Percentiles rank a stretch among this genome's conserved stretches.
phyloP scores from a whole-genome alignment of 2,113 vertebrate species.

The Agapornis roseicollis region DNA sequence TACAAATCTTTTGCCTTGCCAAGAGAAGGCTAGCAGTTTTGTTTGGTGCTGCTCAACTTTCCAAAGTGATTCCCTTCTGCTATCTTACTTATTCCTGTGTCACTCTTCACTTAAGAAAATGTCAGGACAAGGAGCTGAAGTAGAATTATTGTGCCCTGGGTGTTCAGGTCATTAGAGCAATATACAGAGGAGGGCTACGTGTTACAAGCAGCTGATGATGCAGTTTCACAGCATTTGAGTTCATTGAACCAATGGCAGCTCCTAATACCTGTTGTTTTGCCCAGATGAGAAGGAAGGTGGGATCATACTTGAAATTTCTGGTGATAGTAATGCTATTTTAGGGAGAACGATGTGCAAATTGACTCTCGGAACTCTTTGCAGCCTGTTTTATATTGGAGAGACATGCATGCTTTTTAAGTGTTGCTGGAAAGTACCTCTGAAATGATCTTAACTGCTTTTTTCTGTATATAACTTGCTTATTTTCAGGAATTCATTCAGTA shows the following conservation, averaged over 20 bases:
- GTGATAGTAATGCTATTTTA: not conserved
- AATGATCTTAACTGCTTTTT: conserved; percentile 37
- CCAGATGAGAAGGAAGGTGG: not conserved
- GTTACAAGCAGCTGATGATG: not conserved
- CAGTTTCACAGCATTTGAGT: not conserved
- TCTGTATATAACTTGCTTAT: conserved; percentile 45
- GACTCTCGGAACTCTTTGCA: not conserved
- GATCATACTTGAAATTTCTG: not conserved
- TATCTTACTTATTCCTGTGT: not conserved
- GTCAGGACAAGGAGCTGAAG: not conserved
- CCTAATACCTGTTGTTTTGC: not conserved
- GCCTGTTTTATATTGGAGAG: not conserved
- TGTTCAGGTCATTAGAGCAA: not conserved
- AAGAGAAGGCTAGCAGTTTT: not conserved
- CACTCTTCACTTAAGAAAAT: not conserved
- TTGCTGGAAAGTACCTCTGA: conserved; percentile 26
- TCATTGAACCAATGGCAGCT: not conserved
- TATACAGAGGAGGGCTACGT: not conserved
- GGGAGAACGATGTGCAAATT: rapidly evolving
- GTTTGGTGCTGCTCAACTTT: conserved; percentile 7
- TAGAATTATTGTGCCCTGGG: not conserved
- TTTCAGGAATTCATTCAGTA: conserved; percentile 55
- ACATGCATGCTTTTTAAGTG: not conserved
- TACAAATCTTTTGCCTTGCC: not conserved
- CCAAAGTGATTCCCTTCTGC: not conserved